A percentile compares a stretch with the other conserved stretches of the same genome.
These are phyloP conservation scores for Lottia scabra DNA, from an alignment of 2,888 invertebrate species.

Conservation along the genomic window DNA sequence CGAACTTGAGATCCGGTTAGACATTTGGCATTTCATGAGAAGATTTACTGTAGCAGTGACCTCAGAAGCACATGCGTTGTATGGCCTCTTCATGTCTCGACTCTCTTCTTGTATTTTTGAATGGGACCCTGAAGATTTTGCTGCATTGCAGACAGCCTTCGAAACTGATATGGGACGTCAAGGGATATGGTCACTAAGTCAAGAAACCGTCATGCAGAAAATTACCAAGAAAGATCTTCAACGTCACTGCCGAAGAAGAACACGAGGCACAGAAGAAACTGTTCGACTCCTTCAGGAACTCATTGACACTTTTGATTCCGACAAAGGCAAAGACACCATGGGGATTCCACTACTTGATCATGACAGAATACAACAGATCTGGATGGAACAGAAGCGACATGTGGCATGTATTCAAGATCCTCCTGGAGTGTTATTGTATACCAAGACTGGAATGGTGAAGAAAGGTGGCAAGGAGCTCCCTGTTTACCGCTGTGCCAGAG, in stretches of 20 bases:
- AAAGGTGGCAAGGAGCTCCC: slow-evolving; percentile 40
- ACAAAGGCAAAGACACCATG: slow-evolving; percentile 28
- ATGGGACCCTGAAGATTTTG: slow-evolving; percentile 34
- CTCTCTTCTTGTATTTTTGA: slow-evolving; percentile 34
- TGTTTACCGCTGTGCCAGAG: slow-evolving; percentile 41
- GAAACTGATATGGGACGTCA: slow-evolving; percentile 14
- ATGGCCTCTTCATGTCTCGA: slow-evolving; percentile 36
- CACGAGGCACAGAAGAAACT: too few relatives aligned
- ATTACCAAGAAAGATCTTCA: slow-evolving; percentile 27
- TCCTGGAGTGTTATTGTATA: slow-evolving; percentile 25
- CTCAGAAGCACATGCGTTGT: slow-evolving; percentile 40
- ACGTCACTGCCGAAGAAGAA: slow-evolving; percentile 30
- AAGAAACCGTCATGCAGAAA: neutral
- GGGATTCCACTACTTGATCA: slow-evolving; percentile 31
- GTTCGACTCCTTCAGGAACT: too few relatives aligned
- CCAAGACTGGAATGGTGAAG: slow-evolving; percentile 22
- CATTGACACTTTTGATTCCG: too few relatives aligned
- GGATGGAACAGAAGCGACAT: slow-evolving; percentile 31
- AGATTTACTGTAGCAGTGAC: slow-evolving; percentile 29
- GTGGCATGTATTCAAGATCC: slow-evolving; percentile 37
- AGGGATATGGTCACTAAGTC: neutral
- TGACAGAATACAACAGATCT: slow-evolving; percentile 21
- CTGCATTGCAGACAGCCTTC: slow-evolving; percentile 23
- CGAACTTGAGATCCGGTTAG: slow-evolving; percentile 30
- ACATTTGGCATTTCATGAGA: slow-evolving; percentile 48